These are phyloP conservation scores for Sycophaga agraensis DNA, from an alignment of 1,140 invertebrate genomes.

Conservation along the genomic window DNA sequence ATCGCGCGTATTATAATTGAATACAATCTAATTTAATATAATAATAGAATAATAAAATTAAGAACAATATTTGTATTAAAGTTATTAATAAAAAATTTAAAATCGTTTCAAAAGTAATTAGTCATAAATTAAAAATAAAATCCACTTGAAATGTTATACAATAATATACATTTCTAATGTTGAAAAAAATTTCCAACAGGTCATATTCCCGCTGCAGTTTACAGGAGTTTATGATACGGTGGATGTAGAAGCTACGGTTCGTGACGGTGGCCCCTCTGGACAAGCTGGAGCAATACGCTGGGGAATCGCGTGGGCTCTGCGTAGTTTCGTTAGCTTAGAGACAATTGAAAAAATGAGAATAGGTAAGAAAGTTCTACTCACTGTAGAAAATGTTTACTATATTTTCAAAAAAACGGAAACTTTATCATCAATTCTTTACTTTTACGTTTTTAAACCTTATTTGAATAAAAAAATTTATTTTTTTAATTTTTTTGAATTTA, in stretches of 20 bases:
- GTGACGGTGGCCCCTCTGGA: slow-evolving; percentile 69
- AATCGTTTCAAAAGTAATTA: neutral
- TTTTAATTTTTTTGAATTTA: too few species aligned
- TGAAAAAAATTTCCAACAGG: slow-evolving; percentile 49
- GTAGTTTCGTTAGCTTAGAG: slow-evolving; percentile 77
- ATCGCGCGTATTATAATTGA: too few species aligned
- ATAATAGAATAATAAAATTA: too few species aligned
- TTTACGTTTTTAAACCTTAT: too few species aligned
- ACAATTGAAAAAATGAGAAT: slow-evolving; percentile 84
- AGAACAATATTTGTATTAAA: too few species aligned
- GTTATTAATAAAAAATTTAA: neutral
- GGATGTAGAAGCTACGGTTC: slow-evolving; percentile 79
- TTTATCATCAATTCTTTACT: too few species aligned
- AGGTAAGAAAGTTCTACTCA: slow-evolving; percentile 59
- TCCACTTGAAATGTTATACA: too few species aligned
- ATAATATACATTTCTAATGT: neutral
- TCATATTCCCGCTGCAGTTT: slow-evolving; percentile 86
- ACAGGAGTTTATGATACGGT: slow-evolving; percentile 74
- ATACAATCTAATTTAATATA: too few species aligned
- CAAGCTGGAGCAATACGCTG: slow-evolving; percentile 84
- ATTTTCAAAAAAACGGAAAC: too few species aligned
- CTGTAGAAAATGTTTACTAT: too few species aligned
- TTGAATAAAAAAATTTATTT: too few species aligned
- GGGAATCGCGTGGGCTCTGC: slow-evolving; percentile 77
- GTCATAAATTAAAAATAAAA: neutral